phyloP scores from a whole-genome alignment of 2,797 vertebrate species.

The Tenualosa ilisha region DNA sequence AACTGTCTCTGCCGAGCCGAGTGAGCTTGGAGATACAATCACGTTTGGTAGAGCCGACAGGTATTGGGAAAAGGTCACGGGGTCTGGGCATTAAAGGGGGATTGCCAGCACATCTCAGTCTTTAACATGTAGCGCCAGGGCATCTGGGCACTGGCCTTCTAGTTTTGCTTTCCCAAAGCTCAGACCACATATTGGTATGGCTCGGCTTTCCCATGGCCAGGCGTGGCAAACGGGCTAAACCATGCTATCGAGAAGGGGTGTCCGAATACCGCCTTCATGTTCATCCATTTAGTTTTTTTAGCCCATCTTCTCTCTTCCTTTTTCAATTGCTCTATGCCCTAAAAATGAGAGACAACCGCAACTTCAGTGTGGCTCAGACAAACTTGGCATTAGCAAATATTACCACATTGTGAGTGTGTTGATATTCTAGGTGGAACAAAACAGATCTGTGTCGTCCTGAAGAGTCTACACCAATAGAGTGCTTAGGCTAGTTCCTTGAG shows the following conservation, averaged over 20 bases:
- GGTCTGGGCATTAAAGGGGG: constrained; percentile 34
- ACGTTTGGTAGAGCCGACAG: constrained; percentile 42
- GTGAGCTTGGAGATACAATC: constrained; percentile 53
- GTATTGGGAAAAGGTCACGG: background rate
- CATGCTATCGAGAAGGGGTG: constrained; percentile 98
- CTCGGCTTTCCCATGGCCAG: constrained; percentile 98
- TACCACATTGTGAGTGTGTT: background rate
- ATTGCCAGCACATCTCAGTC: constrained; percentile 39
- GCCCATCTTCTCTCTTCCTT: constrained; percentile 99
- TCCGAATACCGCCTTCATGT: constrained; percentile 99
- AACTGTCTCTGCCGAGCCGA: constrained; percentile 26
- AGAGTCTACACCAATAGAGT: background rate
- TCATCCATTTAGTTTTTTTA: constrained; percentile 99
- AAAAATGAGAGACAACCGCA: constrained; percentile 86
- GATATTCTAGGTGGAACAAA: background rate
- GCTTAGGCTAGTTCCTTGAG: background rate
- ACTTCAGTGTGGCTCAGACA: constrained; percentile 70
- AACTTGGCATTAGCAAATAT: constrained; percentile 13
- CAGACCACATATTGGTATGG: constrained; percentile 99
- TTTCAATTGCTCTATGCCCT: constrained; percentile 99
- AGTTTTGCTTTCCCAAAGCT: constrained; percentile 62
- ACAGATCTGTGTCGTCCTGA: background rate
- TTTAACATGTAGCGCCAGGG: constrained; percentile 44
- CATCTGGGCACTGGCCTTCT: background rate
- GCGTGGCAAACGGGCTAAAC: constrained; percentile 98